Base-by-base conservation (phyloP, 2,797 vertebrate species). In the Pyrocephalus nanus region DNA sequence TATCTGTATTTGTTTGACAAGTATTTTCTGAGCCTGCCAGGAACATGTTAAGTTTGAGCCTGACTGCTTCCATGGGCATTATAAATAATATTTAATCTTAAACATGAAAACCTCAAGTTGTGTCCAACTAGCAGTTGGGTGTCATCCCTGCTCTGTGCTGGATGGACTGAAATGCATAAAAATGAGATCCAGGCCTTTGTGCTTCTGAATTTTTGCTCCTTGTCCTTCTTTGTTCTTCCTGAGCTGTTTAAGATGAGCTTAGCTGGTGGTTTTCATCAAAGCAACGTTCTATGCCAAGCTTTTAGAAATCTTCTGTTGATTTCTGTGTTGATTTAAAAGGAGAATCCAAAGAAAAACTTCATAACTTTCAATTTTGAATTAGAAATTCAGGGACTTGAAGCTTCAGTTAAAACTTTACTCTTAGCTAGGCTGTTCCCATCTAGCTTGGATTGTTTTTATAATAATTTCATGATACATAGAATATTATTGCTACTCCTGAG, bases 61-160 rank as follows among this genome's bases (percentile, higher is more conserved):
- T 0, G 1, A 17, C 34, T 30, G 7, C 11, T 75, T 80, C 38
- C n/a, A 30, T 42, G 13, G 38, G 4, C 13, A 8, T 67, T 53
- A 23, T 10, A 57, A 67, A 17, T 23, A 45, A 34, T 43, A 45
- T 22, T 40, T 45, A 36, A 12, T 61, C 17, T 3, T 23, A 55
- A 86, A 70, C 70, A 34, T 0, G 2, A 66, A 87, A 88, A 32
- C 0, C 23, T 70, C 53, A 62, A 25, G 30, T 48, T n/a, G 29
- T 61, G 18, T 61, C 42, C 36, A 62, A 32, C 25, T 30, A 13
- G 25, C 9, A 73, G n/a, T 74, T 43, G 19, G 1, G 4, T 66
- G 27, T 42, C 64, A 42, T 72, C 42, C 51, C 14, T 16, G 5
- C 76, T 83, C 38, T 40, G n/a, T 47, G 34, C 20, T 21, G 22